These are phyloP conservation scores for Cinara cedri DNA, from an alignment of 2,888 invertebrate genomes.

Conservation along the genomic window DNA sequence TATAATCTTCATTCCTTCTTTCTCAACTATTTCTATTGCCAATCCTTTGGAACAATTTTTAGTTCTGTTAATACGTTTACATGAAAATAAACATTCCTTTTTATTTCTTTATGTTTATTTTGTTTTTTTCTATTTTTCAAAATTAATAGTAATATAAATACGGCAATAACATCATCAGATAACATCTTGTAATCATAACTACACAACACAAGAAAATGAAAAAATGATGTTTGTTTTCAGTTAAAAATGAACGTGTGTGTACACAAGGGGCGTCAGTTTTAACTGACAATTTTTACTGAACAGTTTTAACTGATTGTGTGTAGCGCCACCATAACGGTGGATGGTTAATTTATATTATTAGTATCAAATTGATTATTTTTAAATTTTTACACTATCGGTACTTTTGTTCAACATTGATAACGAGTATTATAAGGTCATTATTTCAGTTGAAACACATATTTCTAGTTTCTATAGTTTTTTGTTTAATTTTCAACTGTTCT, in stretches of 20 bases:
- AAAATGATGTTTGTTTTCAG: slow-evolving; percentile 10
- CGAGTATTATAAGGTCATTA: too few species aligned
- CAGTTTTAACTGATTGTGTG: too few species aligned
- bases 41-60: background rate
- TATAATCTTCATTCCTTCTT: too few species aligned
- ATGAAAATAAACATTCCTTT: background rate
- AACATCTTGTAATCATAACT: background rate
- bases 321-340: background rate
- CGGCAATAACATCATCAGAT: background rate
- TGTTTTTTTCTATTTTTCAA: background rate
- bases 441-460: too few species aligned
- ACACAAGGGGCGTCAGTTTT: background rate
- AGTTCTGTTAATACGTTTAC: background rate
- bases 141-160: background rate
- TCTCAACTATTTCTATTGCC: too few species aligned
- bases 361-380: too few species aligned
- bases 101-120: background rate
- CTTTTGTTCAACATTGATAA: too few species aligned
- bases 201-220: slow-evolving; percentile 3
- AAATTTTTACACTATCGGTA: too few species aligned
- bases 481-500: too few species aligned
- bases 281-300: background rate
- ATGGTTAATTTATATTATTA: too few species aligned
- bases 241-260: slow-evolving; percentile 9
- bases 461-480: too few species aligned